Evolutionary conservation across 1,140 invertebrate genomes (phyloP), one percentile per base, ranked within the genome.

Genomic region (Nasonia giraulti): DNA sequence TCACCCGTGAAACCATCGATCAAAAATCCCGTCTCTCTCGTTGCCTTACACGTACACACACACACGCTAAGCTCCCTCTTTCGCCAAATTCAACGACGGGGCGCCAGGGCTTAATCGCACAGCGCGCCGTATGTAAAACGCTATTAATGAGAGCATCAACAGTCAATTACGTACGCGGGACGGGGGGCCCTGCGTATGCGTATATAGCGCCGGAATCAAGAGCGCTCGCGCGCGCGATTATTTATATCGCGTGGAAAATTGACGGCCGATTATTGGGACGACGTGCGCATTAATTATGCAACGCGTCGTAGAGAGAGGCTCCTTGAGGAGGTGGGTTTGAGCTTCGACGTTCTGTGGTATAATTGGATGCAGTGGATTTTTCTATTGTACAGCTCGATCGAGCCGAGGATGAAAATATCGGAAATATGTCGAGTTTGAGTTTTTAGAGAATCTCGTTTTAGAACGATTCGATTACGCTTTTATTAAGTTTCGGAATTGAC

Each of bases 111-210:
- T 33, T 40, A 40, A 75, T 62, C 55, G 55, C 4, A 2, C 55
- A 20, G 55, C 12, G 4, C 62, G 33, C 14, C 75, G 31, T 33
- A 62, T 27, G 33, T 84, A 84, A 84, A 84, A 74, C 47, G 44
- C 62, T 68, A 79, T 84, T 79, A 84, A 84, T 74, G 68, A 84
- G 55, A 37, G 66, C 37, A 79, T 74, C 71, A 79, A 20, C 76
- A 69, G 66, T 79, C 83, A 71, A 83, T 78, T 78, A 78, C 20
- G 37, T 12, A 37, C 44, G 20, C 40, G 10, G 10, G 12, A 23
- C n/a, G 66, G 68, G 68, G 62, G 10, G 44, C n/a, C 74, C 20
- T 33, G 0, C 20, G n/a, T 20, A 10, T 68, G 20, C 4, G 8
- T n/a, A 17, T 8, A 17, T 68, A 27, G 66, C 20, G 75, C 2